Conservation (phyloP, 2,888 invertebrate genomes). For the Drosophila flavopinicola region DNA sequence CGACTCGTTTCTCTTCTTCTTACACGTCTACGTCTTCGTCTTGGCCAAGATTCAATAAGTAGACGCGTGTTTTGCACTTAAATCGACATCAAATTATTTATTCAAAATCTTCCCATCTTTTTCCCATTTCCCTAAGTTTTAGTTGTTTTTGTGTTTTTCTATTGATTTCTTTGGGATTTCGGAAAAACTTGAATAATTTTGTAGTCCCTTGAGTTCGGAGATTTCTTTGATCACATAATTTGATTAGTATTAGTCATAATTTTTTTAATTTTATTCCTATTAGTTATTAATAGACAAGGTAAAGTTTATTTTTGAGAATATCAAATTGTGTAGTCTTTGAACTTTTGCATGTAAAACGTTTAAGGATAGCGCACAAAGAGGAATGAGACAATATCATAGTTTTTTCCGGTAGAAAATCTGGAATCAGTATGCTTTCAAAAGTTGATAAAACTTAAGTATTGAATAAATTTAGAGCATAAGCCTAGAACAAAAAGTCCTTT, state of each 20-base stretch:
- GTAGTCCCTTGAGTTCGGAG: neutral
- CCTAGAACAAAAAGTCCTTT: no score
- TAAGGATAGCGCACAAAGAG: neutral
- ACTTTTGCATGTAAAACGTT: no score
- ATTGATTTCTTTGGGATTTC: conserved; percentile 19
- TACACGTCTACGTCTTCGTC: neutral
- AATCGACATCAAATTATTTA: conserved; percentile 34
- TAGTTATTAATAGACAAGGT: neutral
- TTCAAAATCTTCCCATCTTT: no score
- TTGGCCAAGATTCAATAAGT: conserved; percentile 39
- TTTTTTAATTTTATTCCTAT: neutral
- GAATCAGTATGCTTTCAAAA: no score
- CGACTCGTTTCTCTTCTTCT: neutral
- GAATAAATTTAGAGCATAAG: no score
- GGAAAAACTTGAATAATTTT: neutral
- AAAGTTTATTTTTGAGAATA: no score
- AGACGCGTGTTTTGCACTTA: conserved; percentile 22
- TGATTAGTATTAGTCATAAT: neutral
- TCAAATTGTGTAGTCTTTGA: no score
- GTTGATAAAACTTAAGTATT: no score
- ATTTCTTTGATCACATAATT: conserved; percentile 24
- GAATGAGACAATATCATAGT: no score
- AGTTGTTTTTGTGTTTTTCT: no score
- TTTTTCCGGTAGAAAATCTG: no score
- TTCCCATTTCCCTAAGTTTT: no score